These are phyloP conservation scores for Theocolax elegans DNA, from an alignment of 1,140 invertebrate species.

Conservation along the genomic window DNA sequence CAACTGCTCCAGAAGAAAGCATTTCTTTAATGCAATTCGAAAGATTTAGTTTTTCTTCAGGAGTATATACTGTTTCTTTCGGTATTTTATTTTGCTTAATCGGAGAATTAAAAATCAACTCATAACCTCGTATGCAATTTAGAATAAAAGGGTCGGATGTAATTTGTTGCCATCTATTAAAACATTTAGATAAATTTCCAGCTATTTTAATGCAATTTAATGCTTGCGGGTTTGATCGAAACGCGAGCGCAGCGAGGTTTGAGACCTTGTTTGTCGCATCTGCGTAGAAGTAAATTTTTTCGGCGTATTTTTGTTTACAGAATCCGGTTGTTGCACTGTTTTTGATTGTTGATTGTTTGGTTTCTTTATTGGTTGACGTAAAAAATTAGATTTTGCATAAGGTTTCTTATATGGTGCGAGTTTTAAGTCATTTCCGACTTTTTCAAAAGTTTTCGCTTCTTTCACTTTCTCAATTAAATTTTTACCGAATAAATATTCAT, in stretches of 20 bases:
- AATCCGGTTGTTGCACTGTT: not conserved
- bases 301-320: not conserved
- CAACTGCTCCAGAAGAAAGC: not conserved
- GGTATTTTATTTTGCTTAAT: not conserved
- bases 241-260: not conserved
- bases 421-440: not conserved
- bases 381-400: not conserved
- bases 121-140: constrained; percentile 6
- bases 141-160: constrained; percentile 3
- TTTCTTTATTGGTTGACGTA: not conserved
- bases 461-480: no score
- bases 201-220: not conserved
- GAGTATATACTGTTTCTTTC: not conserved
- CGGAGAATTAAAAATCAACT: not conserved
- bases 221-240: not conserved
- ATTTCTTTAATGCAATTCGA: not conserved
- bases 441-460: no score
- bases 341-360: not conserved
- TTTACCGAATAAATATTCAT: constrained; percentile 14
- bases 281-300: not conserved
- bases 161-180: constrained; percentile 6
- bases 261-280: not conserved
- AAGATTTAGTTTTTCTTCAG: not conserved
- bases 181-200: constrained; percentile 14
- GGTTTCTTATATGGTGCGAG: not conserved